Evolutionary conservation across 1,140 invertebrate genomes (phyloP).

Genomic region (Rhyacophila brunnea): DNA sequence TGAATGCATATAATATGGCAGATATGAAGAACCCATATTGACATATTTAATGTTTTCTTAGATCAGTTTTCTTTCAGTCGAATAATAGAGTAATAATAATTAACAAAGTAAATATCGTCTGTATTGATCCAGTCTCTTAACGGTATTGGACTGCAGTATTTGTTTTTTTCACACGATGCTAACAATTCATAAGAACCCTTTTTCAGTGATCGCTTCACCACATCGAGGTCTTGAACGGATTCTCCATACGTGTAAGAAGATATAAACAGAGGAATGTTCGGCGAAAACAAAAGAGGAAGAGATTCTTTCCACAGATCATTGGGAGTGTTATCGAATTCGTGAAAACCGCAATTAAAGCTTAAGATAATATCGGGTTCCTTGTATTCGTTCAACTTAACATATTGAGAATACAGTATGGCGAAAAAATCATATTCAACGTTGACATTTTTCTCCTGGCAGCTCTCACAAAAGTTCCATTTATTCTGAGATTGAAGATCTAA

Average conservation of each 20-base stretch:
- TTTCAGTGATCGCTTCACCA: conserved; percentile 10
- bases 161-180: conserved; percentile 18
- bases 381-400: conserved; percentile 24
- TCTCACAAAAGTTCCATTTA: conserved; percentile 26
- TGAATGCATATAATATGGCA: too few relatives aligned
- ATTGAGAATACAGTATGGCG: conserved; percentile 37
- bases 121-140: conserved; percentile 28
- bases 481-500: conserved; percentile 8
- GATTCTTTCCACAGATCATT: conserved; percentile 39
- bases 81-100: conserved; percentile 27
- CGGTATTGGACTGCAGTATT: conserved; percentile 17
- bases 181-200: conserved; percentile 5
- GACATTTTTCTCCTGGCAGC: conserved; percentile 30
- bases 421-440: conserved; percentile 24
- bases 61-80: not conserved
- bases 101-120: conserved; percentile 23
- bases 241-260: conserved; percentile 41
- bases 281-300: conserved; percentile 34
- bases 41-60: too few relatives aligned
- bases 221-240: conserved; percentile 28
- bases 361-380: conserved; percentile 38
- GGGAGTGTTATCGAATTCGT: conserved; percentile 34
- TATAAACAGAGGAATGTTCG: conserved; percentile 37
- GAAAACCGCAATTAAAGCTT: conserved; percentile 42
- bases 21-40: too few relatives aligned